Evolutionary conservation across 2,888 invertebrate species (phyloP).

Genomic region (Serrognathus titanus): DNA sequence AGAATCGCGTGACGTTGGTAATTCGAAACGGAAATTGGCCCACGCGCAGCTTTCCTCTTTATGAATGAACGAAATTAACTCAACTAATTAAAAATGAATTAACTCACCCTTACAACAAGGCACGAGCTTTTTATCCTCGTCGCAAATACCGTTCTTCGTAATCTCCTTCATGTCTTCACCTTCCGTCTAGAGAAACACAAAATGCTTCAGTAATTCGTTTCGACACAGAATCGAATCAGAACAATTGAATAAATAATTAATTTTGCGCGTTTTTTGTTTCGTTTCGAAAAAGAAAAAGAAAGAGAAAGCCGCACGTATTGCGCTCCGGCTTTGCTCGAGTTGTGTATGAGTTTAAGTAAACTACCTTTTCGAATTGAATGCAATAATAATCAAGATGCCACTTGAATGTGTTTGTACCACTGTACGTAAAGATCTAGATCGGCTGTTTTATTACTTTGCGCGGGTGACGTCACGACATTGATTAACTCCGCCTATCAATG

Average conservation of each 20-base stretch:
- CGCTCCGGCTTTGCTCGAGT: neutral
- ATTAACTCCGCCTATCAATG: conserved; percentile 35
- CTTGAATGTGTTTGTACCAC: conserved; percentile 7
- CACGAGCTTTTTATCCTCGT: conserved; percentile 25
- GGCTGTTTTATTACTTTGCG: conserved; percentile 3
- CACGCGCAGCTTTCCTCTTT: no score
- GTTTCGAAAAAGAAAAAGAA: no score
- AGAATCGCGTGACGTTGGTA: neutral
- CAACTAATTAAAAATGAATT: neutral
- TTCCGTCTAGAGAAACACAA: conserved; percentile 5
- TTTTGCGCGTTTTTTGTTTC: no score
- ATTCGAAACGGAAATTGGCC: no score
- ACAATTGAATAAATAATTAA: no score
- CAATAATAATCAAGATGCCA: conserved; percentile 3
- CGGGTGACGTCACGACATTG: conserved; percentile 40
- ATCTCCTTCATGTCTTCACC: conserved; percentile 27
- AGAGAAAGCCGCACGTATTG: no score
- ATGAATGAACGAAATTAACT: no score
- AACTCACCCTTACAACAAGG: conserved; percentile 27
- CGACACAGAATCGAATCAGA: neutral
- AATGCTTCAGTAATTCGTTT: conserved; percentile 5
- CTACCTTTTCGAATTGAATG: neutral
- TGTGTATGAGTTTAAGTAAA: neutral
- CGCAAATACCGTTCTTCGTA: conserved; percentile 25
- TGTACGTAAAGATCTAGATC: conserved; percentile 14